Conservation (phyloP, 2,797 vertebrate species). For the Phaenicophaeus curvirostris region DNA sequence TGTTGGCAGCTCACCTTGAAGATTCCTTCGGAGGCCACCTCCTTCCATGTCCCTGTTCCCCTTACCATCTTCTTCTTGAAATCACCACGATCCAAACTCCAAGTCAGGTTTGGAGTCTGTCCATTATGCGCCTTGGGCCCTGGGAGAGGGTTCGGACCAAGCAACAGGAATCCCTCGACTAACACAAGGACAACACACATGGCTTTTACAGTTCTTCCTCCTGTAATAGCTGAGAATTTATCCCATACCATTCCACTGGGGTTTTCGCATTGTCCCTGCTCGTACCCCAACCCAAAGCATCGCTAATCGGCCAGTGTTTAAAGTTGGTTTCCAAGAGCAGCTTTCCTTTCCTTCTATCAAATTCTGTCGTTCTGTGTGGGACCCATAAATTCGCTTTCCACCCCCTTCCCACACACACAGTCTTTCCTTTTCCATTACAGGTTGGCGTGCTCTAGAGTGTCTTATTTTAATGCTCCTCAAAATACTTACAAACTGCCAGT, state of each 20-base stretch:
- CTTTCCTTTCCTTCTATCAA: not conserved
- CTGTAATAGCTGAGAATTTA: slow-evolving; percentile 7
- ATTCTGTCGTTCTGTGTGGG: not conserved
- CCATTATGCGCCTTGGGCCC: no score
- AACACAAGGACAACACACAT: no score
- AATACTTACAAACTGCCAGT: rapidly evolving
- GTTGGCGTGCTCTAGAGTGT: rapidly evolving
- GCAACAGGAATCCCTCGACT: no score
- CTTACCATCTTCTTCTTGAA: no score
- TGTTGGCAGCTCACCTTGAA: no score
- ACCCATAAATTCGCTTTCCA: not conserved
- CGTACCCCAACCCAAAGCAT: not conserved
- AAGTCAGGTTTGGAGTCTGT: no score
- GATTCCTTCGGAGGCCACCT: no score
- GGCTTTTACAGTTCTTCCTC: not conserved
- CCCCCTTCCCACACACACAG: no score
- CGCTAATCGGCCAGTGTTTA: not conserved
- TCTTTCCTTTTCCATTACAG: not conserved
- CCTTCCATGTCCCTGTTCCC: no score
- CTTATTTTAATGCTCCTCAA: not conserved
- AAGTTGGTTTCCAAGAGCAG: not conserved
- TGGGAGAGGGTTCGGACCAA: no score
- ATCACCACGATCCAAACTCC: no score
- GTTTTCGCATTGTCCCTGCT: not conserved
- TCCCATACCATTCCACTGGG: not conserved